Evolutionary conservation across 1,140 invertebrate species (phyloP).

Genomic region (Drosophila virilis): DNA sequence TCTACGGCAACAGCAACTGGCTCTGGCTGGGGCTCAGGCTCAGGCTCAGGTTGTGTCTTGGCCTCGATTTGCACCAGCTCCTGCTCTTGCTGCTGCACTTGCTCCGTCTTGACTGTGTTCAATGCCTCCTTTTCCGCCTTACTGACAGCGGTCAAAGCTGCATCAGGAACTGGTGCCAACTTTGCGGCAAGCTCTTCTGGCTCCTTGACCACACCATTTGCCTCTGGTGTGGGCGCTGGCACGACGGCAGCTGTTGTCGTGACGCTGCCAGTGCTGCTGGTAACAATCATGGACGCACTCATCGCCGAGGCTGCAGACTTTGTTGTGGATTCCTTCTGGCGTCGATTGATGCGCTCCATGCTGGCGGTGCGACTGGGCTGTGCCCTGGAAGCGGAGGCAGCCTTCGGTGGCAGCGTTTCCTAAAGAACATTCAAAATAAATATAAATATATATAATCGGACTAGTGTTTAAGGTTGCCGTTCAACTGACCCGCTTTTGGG

Average conservation of each 20-base stretch:
- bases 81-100: constrained; percentile 55
- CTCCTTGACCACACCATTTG: constrained; percentile 63
- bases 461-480: neutral
- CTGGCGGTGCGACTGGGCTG: constrained; percentile 73
- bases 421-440: constrained; percentile 7
- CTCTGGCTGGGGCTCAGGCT: constrained; percentile 22
- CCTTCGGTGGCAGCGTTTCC: constrained; percentile 71
- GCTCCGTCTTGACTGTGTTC: constrained; percentile 82
- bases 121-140: constrained; percentile 83
- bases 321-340: constrained; percentile 60
- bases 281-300: constrained; percentile 74
- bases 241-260: constrained; percentile 30
- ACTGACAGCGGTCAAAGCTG: constrained; percentile 44
- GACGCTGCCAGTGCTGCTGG: constrained; percentile 32
- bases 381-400: constrained; percentile 75
- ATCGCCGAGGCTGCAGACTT: constrained; percentile 62
- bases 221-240: constrained; percentile 13
- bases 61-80: constrained; percentile 4
- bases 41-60: constrained; percentile 17
- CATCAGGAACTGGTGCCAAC: constrained; percentile 29
- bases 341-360: constrained; percentile 76
- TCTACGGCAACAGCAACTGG: constrained; percentile 40
- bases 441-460: neutral
- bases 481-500: constrained; percentile 85
- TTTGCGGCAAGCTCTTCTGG: constrained; percentile 24